phyloP scores from a whole-genome alignment of 1,140 invertebrate genomes.

The Oreohelix idahoensis region DNA sequence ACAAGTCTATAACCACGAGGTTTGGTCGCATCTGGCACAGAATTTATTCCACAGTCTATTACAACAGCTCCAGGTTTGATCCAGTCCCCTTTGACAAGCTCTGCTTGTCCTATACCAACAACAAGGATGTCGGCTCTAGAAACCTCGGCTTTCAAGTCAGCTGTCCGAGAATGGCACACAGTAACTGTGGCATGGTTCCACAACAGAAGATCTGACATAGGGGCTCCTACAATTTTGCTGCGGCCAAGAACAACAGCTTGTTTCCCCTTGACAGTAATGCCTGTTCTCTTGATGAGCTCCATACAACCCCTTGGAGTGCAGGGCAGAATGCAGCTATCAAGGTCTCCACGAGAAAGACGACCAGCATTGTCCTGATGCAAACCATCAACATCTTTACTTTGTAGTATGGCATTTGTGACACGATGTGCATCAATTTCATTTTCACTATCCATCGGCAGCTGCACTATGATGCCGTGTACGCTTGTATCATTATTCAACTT shows the following conservation, averaged over 20 bases:
- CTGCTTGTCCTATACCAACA: slow-evolving; percentile 91
- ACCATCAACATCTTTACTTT: no score
- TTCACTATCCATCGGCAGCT: no score
- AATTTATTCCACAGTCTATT: slow-evolving; percentile 99
- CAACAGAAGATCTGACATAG: slow-evolving; percentile 92
- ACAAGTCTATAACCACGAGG: slow-evolving; percentile 88
- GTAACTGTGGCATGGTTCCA: slow-evolving; percentile 98
- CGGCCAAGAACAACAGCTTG: slow-evolving; percentile 94
- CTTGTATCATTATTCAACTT: no score
- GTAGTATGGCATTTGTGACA: no score
- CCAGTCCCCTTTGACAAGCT: slow-evolving; percentile 96
- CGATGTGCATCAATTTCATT: no score
- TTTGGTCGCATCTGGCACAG: slow-evolving; percentile 88
- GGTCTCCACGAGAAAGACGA: slow-evolving; percentile 82
- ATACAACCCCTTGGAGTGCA: slow-evolving; percentile 95
- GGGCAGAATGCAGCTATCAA: slow-evolving; percentile 86
- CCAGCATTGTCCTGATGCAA: slow-evolving; percentile 93
- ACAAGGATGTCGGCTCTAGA: slow-evolving; percentile 92
- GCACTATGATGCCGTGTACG: no score
- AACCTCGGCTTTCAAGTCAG: slow-evolving; percentile 78
- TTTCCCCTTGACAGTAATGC: slow-evolving; percentile 86
- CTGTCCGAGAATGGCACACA: slow-evolving; percentile 95
- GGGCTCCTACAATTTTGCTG: slow-evolving; percentile 98
- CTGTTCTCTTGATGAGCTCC: slow-evolving; percentile 89
- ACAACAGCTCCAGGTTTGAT: slow-evolving; percentile 98